Conservation (phyloP, 2,113 vertebrate genomes). For the Epinephelus moara region DNA sequence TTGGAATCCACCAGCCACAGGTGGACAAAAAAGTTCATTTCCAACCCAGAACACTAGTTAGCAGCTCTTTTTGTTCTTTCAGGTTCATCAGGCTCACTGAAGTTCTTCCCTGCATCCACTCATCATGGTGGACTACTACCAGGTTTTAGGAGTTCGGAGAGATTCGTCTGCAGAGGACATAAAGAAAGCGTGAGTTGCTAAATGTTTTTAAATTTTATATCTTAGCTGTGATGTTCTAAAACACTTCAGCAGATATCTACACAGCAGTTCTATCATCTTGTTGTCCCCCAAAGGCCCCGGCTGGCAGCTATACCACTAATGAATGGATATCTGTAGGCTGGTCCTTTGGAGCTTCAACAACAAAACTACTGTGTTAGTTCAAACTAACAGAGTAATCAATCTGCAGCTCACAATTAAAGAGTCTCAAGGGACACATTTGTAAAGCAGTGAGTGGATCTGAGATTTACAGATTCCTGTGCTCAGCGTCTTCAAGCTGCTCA, state of each 20-base stretch:
- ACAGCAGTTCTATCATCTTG: not conserved
- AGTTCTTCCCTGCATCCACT: constrained; percentile 39
- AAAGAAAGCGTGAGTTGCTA: constrained; percentile 94
- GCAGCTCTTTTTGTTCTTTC: not conserved
- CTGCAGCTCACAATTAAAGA: not conserved
- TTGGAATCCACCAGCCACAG: too few relatives aligned
- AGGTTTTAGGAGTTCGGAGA: constrained; percentile 92
- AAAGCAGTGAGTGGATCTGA: not conserved
- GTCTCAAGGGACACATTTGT: not conserved
- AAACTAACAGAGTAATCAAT: not conserved
- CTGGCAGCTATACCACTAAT: not conserved
- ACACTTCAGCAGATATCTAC: not conserved
- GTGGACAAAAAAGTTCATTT: too few relatives aligned
- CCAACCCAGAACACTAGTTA: not conserved
- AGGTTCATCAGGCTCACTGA: constrained; percentile 43
- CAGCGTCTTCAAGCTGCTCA: not conserved
- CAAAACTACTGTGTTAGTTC: not conserved
- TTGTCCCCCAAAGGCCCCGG: not conserved
- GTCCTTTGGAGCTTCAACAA: not conserved
- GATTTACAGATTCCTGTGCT: not conserved
- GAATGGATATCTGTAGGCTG: not conserved
- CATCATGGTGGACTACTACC: constrained; percentile 98
- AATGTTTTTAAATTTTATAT: not conserved
- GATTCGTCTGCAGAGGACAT: constrained; percentile 93
- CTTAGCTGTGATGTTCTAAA: not conserved